Conservation (phyloP, 2,797 vertebrate species). For the Anas georgica region DNA sequence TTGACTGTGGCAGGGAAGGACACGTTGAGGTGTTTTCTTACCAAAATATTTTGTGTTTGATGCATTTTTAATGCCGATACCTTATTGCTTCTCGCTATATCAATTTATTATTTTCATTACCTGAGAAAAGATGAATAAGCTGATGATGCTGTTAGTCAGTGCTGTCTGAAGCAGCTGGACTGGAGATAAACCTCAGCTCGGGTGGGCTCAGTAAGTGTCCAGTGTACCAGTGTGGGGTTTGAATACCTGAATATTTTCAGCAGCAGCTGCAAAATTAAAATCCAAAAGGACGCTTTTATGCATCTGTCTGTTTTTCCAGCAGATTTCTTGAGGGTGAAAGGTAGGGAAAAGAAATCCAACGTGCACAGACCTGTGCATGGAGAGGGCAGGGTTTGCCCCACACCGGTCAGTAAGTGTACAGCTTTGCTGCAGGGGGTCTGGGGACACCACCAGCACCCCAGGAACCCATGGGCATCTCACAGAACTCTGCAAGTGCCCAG, state of each 20-base stretch:
- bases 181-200: background rate
- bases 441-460: background rate
- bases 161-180: constrained; percentile 42
- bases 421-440: background rate
- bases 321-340: background rate
- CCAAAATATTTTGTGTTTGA: constrained; percentile 7
- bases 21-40: constrained; percentile 2
- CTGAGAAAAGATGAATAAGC: constrained; percentile 31
- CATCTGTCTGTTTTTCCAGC: background rate
- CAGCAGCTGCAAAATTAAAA: background rate
- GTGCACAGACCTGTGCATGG: background rate
- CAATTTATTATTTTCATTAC: constrained; percentile 54
- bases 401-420: accelerated
- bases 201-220: background rate
- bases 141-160: constrained; percentile 28
- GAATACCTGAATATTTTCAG: background rate
- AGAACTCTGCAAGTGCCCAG: background rate
- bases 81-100: constrained; percentile 36
- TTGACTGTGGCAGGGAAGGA: constrained; percentile 19
- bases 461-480: no score
- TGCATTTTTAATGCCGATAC: constrained; percentile 60
- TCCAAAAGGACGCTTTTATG: background rate
- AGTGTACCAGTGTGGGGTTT: background rate
- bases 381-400: background rate
- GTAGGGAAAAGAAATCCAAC: background rate